Evolutionary conservation across 2,888 invertebrate genomes (phyloP).

Genomic region (Cryptocephalus moraei): DNA sequence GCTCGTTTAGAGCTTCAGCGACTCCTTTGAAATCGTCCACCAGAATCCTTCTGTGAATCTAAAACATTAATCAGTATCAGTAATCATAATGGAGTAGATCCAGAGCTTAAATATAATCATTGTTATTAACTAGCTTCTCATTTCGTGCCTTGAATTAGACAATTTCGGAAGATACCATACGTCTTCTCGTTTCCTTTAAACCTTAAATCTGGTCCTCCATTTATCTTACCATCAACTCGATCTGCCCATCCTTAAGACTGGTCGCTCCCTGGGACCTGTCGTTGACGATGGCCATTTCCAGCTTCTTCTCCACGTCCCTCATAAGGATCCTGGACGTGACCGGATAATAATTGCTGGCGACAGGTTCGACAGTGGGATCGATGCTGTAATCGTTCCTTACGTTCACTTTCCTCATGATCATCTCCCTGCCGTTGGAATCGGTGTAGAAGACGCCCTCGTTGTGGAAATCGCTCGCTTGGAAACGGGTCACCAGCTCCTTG

Average conservation of each 20-base stretch:
- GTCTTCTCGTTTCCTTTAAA: too few relatives aligned
- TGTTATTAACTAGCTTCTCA: too few relatives aligned
- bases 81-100: too few relatives aligned
- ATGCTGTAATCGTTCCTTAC: conserved; percentile 49
- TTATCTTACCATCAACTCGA: conserved; percentile 52
- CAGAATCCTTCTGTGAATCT: conserved; percentile 72
- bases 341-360: conserved; percentile 66
- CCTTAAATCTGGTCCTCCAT: too few relatives aligned
- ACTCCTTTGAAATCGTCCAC: conserved; percentile 88
- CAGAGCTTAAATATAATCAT: too few relatives aligned
- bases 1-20: conserved; percentile 79
- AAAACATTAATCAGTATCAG: conserved; percentile 10
- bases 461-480: conserved; percentile 14
- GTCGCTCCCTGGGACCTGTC: conserved; percentile 54
- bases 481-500: conserved; percentile 4
- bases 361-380: conserved; percentile 37
- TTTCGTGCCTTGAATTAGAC: too few relatives aligned
- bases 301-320: conserved; percentile 37
- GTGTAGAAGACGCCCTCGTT: conserved; percentile 49
- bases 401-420: conserved; percentile 49
- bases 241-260: conserved; percentile 43
- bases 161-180: too few relatives aligned
- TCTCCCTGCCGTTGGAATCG: conserved; percentile 69
- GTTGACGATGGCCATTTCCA: conserved; percentile 44
- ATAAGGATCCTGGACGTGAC: conserved; percentile 55